Base-by-base conservation (phyloP, 2,113 vertebrate genomes). In the Gila orcuttii region DNA sequence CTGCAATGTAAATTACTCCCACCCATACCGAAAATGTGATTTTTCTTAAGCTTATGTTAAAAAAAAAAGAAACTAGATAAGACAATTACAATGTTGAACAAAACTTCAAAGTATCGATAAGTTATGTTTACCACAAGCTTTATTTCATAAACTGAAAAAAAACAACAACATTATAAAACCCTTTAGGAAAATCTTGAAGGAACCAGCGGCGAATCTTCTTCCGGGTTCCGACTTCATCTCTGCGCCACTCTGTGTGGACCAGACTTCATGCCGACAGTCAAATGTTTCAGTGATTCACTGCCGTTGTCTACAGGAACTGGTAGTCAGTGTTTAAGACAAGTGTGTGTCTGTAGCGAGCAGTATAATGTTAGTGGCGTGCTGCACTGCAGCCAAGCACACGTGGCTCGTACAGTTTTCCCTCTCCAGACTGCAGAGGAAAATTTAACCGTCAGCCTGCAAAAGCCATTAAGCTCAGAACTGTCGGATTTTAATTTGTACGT, bases 391-490 rank as follows among this genome's bases (percentile, higher is more conserved):
- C 80, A 83, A 86, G 84, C 75, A 86, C 84, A 86, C 81, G 75
- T 88, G 85, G 87, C 85, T 86, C 66, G 64, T 8, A 28, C 12
- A n/a, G 52, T 84, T 85, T 66, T 39, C 80, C n/a, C 50, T 86
- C 66, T 69, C 66, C 74, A 66, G 86, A 50, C 89, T 89, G 83
- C 45, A 75, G 89, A 85, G 76, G 88, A 91, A 92, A 93, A 93
- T 78, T 90, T 92, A 93, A 89, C 90, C 69, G 74, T 33, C 28
- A 9, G 89, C 64, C 93, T 94, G 92, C 86, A 86, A 93, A 95
- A 92, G 87, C 90, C 89, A 94, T 94, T 91, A 93, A 83, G 88
- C 85, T 84, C 83, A 62, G 69, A 89, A 91, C 93, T 92, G 89
- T 90, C 82, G 82, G 90, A 85, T 93, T 6, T 92, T 89, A 89